Conservation (phyloP, 2,888 invertebrate species). For the Orthosia cruda region DNA sequence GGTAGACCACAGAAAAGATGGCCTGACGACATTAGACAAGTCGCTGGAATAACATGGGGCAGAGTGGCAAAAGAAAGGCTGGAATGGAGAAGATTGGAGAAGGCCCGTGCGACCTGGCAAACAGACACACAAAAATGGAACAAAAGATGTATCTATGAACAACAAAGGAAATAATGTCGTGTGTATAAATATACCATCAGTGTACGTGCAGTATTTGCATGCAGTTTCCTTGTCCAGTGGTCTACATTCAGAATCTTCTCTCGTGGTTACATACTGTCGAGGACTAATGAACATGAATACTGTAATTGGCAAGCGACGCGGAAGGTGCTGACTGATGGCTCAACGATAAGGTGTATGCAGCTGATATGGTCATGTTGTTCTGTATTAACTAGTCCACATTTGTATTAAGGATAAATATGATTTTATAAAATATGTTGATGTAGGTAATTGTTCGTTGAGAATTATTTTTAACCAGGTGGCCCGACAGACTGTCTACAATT, state of each 20-base stretch:
- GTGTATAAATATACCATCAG: no score
- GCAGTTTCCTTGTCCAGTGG: constrained; percentile 34
- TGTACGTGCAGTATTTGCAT: constrained; percentile 28
- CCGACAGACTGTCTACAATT: no score
- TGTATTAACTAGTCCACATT: constrained; percentile 2
- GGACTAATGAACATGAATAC: constrained; percentile 80
- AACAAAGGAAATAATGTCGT: no score
- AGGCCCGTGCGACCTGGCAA: no score
- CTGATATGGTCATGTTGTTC: constrained; percentile 51
- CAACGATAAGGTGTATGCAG: constrained; percentile 43
- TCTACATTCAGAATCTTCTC: constrained; percentile 62
- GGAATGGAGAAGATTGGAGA: no score
- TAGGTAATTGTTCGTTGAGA: not conserved
- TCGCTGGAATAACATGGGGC: no score
- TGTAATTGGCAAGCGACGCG: constrained; percentile 78
- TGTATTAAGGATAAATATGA: constrained; percentile 13
- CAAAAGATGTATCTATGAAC: no score
- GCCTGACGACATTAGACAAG: no score
- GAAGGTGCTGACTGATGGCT: constrained; percentile 72
- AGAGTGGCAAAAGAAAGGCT: no score
- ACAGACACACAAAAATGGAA: no score
- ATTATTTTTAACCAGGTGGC: not conserved
- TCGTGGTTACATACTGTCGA: constrained; percentile 46
- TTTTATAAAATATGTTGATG: not conserved
- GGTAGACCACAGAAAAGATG: no score